A percentile compares a stretch with the other conserved stretches of the same genome.
phyloP scores from a whole-genome alignment of 2,797 vertebrate genomes.

The Aselliscus stoliczkanus region DNA sequence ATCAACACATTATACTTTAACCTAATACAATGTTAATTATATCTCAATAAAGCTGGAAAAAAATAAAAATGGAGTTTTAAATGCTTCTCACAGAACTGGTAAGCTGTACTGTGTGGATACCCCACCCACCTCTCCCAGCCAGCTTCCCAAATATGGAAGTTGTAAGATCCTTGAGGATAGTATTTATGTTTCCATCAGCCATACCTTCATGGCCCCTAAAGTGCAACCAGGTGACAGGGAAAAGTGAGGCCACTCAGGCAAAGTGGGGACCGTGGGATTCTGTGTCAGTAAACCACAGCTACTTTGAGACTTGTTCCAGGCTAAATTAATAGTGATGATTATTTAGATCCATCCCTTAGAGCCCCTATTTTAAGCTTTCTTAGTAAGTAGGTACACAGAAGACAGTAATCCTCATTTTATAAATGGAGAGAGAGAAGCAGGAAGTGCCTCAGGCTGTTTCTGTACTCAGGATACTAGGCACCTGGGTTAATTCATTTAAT shows the following conservation, averaged over 20 bases:
- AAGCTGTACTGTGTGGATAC: neutral
- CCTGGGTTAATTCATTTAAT: constrained; percentile 44
- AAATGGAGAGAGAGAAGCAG: neutral
- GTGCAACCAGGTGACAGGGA: neutral
- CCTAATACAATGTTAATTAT: neutral
- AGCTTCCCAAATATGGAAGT: neutral
- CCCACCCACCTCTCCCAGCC: neutral
- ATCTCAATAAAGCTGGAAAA: neutral
- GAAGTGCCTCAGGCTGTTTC: constrained; percentile 1
- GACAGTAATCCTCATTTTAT: neutral
- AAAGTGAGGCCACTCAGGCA: neutral
- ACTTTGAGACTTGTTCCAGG: neutral
- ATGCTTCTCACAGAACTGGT: neutral
- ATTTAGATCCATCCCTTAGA: constrained; percentile 12
- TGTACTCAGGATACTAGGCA: neutral
- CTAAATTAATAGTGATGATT: constrained; percentile 32
- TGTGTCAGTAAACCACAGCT: neutral
- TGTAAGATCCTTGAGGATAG: neutral
- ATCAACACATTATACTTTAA: neutral
- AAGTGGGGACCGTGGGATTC: neutral
- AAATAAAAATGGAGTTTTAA: neutral
- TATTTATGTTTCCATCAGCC: neutral
- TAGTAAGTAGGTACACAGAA: constrained; percentile 24
- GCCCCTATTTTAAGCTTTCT: neutral
- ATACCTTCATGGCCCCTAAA: neutral